Evolutionary conservation across 2,888 invertebrate species (phyloP).

Genomic region (Brachypalpus laphriformis): DNA sequence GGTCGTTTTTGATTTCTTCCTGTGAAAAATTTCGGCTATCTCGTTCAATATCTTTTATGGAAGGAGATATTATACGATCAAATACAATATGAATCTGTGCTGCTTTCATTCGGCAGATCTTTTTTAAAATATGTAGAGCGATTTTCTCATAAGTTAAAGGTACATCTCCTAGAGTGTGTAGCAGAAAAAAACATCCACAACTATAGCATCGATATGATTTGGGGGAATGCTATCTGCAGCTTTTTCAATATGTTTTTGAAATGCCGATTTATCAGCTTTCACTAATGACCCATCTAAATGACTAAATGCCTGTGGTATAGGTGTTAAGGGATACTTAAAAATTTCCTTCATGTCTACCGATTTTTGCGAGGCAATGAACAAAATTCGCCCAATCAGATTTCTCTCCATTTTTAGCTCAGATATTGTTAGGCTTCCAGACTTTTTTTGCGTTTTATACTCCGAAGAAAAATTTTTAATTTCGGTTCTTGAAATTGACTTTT

Average conservation of each 20-base stretch:
- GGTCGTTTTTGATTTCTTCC: too few relatives aligned
- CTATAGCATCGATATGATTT: background rate
- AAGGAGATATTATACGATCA: too few relatives aligned
- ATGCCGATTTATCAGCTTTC: conserved; percentile 23
- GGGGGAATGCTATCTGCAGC: background rate
- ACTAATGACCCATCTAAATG: conserved; percentile 19
- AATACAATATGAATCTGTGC: too few relatives aligned
- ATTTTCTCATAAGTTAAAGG: background rate
- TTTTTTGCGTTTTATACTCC: background rate
- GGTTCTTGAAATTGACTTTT: background rate
- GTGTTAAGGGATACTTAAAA: too few relatives aligned
- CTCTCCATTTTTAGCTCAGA: conserved; percentile 3
- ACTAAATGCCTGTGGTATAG: conserved; percentile 22
- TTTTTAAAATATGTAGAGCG: background rate
- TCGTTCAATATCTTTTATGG: too few relatives aligned
- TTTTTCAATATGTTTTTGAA: conserved; percentile 16
- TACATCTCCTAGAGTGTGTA: conserved; percentile 1
- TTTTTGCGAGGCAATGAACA: conserved; percentile 19
- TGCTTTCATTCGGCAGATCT: too few relatives aligned
- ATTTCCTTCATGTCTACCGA: too few relatives aligned
- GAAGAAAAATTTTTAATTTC: background rate
- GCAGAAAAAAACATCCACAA: background rate
- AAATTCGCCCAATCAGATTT: background rate
- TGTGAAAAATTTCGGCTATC: too few relatives aligned
- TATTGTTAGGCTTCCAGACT: background rate